Conservation (phyloP, 2,888 invertebrate species). For the Agonopterix subpropinquella region DNA sequence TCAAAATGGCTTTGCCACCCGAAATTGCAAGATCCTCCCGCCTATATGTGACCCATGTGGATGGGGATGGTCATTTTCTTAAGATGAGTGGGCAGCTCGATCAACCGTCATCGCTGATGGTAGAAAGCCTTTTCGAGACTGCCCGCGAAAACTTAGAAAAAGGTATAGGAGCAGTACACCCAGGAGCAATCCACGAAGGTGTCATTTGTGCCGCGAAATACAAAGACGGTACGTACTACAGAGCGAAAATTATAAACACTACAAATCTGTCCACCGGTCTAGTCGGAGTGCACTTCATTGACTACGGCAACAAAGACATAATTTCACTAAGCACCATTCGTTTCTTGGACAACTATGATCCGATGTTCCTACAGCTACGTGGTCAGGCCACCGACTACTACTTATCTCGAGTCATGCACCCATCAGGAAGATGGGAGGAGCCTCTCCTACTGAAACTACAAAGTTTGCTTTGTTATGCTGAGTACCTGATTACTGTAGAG, state of each 20-base stretch:
- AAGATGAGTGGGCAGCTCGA: slow-evolving; percentile 84
- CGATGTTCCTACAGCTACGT: slow-evolving; percentile 63
- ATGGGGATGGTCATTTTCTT: slow-evolving; percentile 80
- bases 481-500: slow-evolving; percentile 50
- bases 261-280: slow-evolving; percentile 63
- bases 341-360: slow-evolving; percentile 69
- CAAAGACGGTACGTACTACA: slow-evolving; percentile 79
- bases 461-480: slow-evolving; percentile 57
- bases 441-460: slow-evolving; percentile 55
- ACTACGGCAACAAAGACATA: slow-evolving; percentile 79
- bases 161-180: slow-evolving; percentile 60
- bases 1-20: slow-evolving; percentile 40
- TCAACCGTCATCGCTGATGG: slow-evolving; percentile 68
- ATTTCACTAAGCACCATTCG: slow-evolving; percentile 77
- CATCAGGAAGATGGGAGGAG: slow-evolving; percentile 72
- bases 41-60: slow-evolving; percentile 80
- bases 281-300: slow-evolving; percentile 80
- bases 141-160: slow-evolving; percentile 58
- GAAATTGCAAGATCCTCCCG: slow-evolving; percentile 54
- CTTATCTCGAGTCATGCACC: slow-evolving; percentile 72
- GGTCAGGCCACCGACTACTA: slow-evolving; percentile 78
- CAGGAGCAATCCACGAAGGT: slow-evolving; percentile 68
- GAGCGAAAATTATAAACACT: slow-evolving; percentile 76
- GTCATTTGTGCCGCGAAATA: slow-evolving; percentile 80
- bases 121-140: slow-evolving; percentile 69